A percentile compares a stretch with the other conserved stretches of the same genome.
Evolutionary conservation across 2,113 vertebrate species (phyloP).

Genomic region (Chrysochloris asiatica): DNA sequence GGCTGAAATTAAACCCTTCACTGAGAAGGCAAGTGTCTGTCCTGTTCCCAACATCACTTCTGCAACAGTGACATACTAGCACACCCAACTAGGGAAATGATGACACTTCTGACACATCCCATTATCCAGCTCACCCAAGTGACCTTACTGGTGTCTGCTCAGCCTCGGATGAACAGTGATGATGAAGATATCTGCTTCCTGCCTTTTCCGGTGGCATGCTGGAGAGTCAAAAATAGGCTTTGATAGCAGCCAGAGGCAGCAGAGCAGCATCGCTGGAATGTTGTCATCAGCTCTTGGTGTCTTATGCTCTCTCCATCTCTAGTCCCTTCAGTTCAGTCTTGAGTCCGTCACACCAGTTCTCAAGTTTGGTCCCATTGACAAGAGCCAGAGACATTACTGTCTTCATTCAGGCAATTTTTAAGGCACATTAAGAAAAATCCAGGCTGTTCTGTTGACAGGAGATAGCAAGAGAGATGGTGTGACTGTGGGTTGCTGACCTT

Average conservation of each 20-base stretch:
- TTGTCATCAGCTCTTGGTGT: slow-evolving; percentile 52
- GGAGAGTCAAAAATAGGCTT: slow-evolving; percentile 16
- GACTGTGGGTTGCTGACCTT: not conserved
- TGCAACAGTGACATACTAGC: not conserved
- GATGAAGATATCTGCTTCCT: not conserved
- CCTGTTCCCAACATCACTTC: not conserved
- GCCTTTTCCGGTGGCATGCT: not conserved
- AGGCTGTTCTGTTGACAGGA: not conserved
- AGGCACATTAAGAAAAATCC: not conserved
- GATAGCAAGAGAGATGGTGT: not conserved
- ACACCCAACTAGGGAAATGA: not conserved
- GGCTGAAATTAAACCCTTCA: not conserved
- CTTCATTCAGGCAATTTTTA: not conserved
- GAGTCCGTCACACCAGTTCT: not conserved
- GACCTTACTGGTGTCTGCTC: not conserved
- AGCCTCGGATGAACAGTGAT: not conserved
- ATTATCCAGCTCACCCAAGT: not conserved
- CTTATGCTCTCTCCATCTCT: not conserved
- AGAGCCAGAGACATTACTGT: not conserved
- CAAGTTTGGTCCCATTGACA: not conserved
- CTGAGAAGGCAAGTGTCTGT: slow-evolving; percentile 45
- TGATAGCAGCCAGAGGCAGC: not conserved
- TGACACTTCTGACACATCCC: not conserved
- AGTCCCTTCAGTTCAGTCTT: not conserved
- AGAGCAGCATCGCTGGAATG: not conserved